Conservation (phyloP, 2,113 vertebrate species). For the Neopipo cinnamomea region DNA sequence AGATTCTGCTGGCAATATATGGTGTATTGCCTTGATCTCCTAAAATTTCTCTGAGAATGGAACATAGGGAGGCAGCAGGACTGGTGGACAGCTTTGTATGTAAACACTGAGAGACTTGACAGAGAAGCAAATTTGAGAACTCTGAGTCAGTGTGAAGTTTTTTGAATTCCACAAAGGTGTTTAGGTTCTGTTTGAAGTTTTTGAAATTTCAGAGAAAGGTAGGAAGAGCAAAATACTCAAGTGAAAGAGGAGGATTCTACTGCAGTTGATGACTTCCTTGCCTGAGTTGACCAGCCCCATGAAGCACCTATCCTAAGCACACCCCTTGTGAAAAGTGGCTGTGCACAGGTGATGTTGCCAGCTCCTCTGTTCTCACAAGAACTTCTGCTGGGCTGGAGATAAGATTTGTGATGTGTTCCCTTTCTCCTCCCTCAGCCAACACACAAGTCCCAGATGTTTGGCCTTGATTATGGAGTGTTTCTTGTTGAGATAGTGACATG, state of each 20-base stretch:
- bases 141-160: not conserved
- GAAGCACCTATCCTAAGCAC: not conserved
- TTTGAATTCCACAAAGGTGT: not conserved
- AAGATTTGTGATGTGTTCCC: not conserved
- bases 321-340: not conserved
- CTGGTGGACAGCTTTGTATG: not conserved
- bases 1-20: not conserved
- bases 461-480: not conserved
- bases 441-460: not conserved
- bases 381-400: not conserved
- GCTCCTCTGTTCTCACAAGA: not conserved
- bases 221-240: not conserved
- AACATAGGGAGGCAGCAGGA: not conserved
- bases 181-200: not conserved
- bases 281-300: not conserved
- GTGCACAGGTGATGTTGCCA: not conserved
- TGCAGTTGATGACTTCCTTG: not conserved
- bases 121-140: not conserved
- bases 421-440: not conserved
- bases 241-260: not conserved
- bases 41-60: not conserved
- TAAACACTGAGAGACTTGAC: not conserved
- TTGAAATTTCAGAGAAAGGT: not conserved
- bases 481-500: not conserved
- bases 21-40: not conserved